Evolutionary conservation across 2,888 invertebrate genomes (phyloP).

Genomic region (Drosophila neoperkinsi): DNA sequence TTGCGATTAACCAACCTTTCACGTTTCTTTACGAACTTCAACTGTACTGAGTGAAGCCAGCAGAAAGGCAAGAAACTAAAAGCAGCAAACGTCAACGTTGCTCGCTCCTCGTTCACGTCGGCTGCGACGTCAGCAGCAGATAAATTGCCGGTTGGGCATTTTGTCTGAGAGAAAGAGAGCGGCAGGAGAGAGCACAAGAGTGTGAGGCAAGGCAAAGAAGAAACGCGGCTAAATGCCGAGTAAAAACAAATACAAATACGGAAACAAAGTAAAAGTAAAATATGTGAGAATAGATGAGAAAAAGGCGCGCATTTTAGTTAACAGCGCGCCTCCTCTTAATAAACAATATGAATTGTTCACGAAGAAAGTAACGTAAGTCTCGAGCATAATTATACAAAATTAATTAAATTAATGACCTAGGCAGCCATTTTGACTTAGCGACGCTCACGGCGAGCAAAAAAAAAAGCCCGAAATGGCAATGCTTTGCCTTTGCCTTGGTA

Average conservation of each 20-base stretch:
- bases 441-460: conserved; percentile 46
- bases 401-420: conserved; percentile 30
- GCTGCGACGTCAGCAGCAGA: conserved; percentile 57
- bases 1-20: conserved; percentile 67
- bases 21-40: conserved; percentile 62
- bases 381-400: conserved; percentile 48
- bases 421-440: conserved; percentile 57
- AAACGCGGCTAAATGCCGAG: conserved; percentile 63
- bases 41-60: conserved; percentile 67
- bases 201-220: conserved; percentile 40
- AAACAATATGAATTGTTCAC: conserved; percentile 20
- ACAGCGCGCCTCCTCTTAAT: conserved; percentile 23
- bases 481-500: conserved; percentile 52
- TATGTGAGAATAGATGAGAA: conserved; percentile 38
- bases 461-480: conserved; percentile 59
- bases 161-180: conserved; percentile 10
- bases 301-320: conserved; percentile 64
- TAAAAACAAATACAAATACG: conserved; percentile 78
- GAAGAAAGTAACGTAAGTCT: conserved; percentile 8
- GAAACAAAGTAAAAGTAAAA: conserved; percentile 59
- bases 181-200: conserved; percentile 16
- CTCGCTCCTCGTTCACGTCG: conserved; percentile 9
- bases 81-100: conserved; percentile 37
- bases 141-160: conserved; percentile 58
- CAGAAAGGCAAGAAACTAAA: conserved; percentile 52